Conservation (phyloP, 2,888 invertebrate genomes). For the Noctua janthina region DNA sequence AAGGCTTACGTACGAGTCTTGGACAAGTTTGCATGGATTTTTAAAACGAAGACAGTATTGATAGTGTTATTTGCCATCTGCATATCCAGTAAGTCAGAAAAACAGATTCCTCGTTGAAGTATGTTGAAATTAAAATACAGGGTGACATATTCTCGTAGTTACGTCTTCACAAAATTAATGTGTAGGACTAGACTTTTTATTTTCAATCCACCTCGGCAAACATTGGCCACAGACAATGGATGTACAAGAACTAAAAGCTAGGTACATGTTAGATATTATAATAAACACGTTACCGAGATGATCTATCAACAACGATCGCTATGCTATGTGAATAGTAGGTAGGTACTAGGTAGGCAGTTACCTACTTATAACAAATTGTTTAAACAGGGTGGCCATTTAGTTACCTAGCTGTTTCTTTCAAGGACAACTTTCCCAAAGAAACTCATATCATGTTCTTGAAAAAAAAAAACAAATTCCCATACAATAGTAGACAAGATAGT, state of each 20-base stretch:
- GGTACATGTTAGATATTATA: background rate
- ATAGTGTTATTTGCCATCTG: background rate
- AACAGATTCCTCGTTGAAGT: background rate
- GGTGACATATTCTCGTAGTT: background rate
- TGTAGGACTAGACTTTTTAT: background rate
- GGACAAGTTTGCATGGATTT: background rate
- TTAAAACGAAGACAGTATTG: constrained; percentile 3
- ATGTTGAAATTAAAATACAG: background rate
- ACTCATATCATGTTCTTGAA: too few relatives aligned
- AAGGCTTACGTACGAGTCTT: constrained; percentile 10
- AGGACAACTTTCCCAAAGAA: too few relatives aligned
- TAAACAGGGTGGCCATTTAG: too few relatives aligned
- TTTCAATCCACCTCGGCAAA: background rate
- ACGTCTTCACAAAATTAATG: background rate
- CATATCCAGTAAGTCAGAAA: background rate
- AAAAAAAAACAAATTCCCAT: too few relatives aligned
- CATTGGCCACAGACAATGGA: constrained; percentile 13
- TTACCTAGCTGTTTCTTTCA: too few relatives aligned
- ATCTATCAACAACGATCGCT: background rate
- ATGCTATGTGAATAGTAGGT: background rate
- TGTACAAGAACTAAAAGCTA: background rate
- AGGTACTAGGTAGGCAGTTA: background rate
- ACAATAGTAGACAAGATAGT: too few relatives aligned
- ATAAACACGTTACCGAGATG: constrained; percentile 1
- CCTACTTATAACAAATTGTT: background rate